Evolutionary conservation across 2,797 vertebrate species (phyloP).

Genomic region (Pitangus sulphuratus): DNA sequence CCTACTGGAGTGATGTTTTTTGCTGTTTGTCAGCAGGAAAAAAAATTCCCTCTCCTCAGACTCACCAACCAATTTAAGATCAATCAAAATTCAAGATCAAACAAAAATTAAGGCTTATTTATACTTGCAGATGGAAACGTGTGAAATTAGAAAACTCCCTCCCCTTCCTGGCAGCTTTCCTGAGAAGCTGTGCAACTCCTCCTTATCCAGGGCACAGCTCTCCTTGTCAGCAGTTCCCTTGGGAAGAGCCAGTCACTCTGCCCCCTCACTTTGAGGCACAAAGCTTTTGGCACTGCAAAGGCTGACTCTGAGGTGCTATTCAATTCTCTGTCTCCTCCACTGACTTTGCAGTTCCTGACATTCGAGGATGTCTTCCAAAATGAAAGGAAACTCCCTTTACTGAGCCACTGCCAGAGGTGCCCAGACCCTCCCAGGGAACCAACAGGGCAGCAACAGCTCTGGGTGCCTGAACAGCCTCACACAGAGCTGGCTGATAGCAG

Average conservation of each 20-base stretch:
- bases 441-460: background rate
- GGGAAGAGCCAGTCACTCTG: background rate
- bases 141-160: background rate
- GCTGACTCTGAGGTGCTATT: background rate
- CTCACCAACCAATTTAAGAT: background rate
- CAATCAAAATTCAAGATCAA: background rate
- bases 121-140: background rate
- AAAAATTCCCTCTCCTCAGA: background rate
- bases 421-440: background rate
- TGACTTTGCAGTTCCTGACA: background rate
- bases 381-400: background rate
- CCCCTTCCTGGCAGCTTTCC: background rate
- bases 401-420: background rate
- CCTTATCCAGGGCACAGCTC: background rate
- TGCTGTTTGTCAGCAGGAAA: background rate
- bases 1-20: background rate
- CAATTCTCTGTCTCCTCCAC: background rate
- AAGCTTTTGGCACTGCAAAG: background rate
- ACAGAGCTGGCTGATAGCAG: background rate
- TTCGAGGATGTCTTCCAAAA: background rate
- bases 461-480: background rate
- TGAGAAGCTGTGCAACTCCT: background rate
- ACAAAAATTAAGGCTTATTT: constrained; percentile 1
- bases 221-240: background rate
- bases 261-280: background rate